Evolutionary conservation across 1,140 invertebrate genomes (phyloP).

Genomic region (Acromyrmex charruanus): DNA sequence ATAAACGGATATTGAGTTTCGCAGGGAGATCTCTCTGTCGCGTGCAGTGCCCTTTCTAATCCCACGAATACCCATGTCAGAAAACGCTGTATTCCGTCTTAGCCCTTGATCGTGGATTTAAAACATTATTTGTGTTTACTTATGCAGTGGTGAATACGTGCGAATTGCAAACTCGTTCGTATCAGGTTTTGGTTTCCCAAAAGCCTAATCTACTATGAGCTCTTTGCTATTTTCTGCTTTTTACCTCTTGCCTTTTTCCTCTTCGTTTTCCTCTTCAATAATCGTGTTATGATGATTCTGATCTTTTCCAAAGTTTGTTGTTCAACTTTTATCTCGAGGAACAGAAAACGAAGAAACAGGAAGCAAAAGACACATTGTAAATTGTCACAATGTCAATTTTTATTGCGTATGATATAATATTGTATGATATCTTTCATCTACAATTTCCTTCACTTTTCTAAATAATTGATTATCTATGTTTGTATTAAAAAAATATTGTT

Average conservation of each 20-base stretch:
- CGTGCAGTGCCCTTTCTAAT: slow-evolving; percentile 36
- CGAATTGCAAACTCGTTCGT: slow-evolving; percentile 9
- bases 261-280: too few relatives aligned
- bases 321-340: too few relatives aligned
- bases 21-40: slow-evolving; percentile 20
- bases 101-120: slow-evolving; percentile 36
- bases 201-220: neutral
- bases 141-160: neutral
- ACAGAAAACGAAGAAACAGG: too few relatives aligned
- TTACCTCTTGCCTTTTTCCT: too few relatives aligned
- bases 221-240: too few relatives aligned
- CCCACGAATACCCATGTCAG: neutral
- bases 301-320: too few relatives aligned
- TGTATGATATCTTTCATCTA: neutral
- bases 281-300: too few relatives aligned
- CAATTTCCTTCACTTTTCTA: neutral
- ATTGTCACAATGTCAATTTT: neutral
- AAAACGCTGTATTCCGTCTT: slow-evolving; percentile 29
- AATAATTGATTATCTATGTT: neutral
- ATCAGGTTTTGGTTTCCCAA: neutral
- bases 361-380: too few relatives aligned
- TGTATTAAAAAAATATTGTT: too few relatives aligned
- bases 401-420: neutral
- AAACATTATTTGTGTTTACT: neutral
- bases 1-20: slow-evolving; percentile 75